Percentiles rank a stretch among this genome's conserved stretches.
Conservation (phyloP, 1,140 invertebrate genomes). For the Cydia fagiglandana region DNA sequence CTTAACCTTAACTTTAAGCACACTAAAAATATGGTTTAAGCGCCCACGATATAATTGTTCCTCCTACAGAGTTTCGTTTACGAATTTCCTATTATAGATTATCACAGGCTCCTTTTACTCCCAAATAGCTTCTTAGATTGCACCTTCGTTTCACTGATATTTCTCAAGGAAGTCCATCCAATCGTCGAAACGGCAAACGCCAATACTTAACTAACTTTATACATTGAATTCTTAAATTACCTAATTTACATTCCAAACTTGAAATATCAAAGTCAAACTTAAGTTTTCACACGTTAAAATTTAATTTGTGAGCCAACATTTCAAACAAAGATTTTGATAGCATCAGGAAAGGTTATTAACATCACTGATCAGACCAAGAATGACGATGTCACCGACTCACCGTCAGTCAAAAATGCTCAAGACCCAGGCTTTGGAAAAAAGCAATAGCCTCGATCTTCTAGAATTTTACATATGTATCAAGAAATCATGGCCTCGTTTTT, state of each 20-base stretch:
- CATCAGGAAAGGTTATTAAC: no score
- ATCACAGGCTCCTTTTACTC: conserved; percentile 73
- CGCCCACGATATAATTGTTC: neutral
- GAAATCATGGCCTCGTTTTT: no score
- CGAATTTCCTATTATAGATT: conserved; percentile 64
- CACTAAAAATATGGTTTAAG: neutral
- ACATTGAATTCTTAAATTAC: neutral
- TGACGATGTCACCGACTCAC: no score
- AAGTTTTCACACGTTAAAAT: neutral
- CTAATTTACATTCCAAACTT: neutral
- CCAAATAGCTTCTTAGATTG: conserved; percentile 53
- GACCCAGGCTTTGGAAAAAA: no score
- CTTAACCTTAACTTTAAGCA: neutral
- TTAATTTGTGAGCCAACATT: conserved; percentile 24
- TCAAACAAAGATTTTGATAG: neutral
- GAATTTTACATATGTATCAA: no score
- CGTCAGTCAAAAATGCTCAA: no score
- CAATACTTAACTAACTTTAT: conserved; percentile 29
- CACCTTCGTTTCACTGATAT: conserved; percentile 58
- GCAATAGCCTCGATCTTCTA: no score
- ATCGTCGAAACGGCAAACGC: conserved; percentile 6
- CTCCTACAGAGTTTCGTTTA: conserved; percentile 33
- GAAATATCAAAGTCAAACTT: neutral
- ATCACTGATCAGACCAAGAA: no score
- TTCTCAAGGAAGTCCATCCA: conserved; percentile 40